Evolutionary conservation across 2,113 vertebrate species (phyloP).

Genomic region (Lasiurus borealis): DNA sequence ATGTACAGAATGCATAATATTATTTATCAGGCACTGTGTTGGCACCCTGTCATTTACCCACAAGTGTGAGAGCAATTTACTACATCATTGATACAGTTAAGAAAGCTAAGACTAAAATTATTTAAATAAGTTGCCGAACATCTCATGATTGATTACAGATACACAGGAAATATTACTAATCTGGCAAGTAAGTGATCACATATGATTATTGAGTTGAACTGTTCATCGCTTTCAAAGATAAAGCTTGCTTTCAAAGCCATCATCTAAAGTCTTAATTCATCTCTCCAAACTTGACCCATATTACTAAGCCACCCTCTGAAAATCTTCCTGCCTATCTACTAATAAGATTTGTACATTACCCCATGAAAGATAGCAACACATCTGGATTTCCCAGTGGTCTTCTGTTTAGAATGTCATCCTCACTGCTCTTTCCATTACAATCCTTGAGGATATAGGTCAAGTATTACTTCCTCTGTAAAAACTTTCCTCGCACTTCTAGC

Average conservation of each 20-base stretch:
- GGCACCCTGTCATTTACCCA: background rate
- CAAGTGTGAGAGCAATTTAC: constrained; percentile 33
- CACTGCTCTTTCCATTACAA: background rate
- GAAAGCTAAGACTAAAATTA: constrained; percentile 13
- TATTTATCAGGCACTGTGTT: constrained; percentile 2
- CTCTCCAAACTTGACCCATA: constrained; percentile 5
- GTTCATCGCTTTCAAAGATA: constrained; percentile 17
- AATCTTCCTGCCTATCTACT: background rate
- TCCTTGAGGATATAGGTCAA: constrained; percentile 24
- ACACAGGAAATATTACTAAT: constrained; percentile 21
- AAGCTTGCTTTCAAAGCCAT: constrained; percentile 33
- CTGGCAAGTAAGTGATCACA: constrained; percentile 19
- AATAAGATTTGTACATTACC: background rate
- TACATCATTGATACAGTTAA: constrained; percentile 27
- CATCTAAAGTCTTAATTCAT: constrained; percentile 34
- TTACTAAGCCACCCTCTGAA: background rate
- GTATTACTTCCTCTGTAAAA: background rate
- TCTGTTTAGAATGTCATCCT: background rate
- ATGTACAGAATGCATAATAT: constrained; percentile 36
- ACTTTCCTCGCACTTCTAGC: constrained; percentile 29
- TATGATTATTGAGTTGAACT: background rate
- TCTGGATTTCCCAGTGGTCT: background rate
- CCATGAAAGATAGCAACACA: constrained; percentile 27
- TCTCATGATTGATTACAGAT: constrained; percentile 11
- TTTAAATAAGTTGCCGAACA: constrained; percentile 47